Conservation (phyloP, 1,140 invertebrate species). For the Phthorimaea operculella region DNA sequence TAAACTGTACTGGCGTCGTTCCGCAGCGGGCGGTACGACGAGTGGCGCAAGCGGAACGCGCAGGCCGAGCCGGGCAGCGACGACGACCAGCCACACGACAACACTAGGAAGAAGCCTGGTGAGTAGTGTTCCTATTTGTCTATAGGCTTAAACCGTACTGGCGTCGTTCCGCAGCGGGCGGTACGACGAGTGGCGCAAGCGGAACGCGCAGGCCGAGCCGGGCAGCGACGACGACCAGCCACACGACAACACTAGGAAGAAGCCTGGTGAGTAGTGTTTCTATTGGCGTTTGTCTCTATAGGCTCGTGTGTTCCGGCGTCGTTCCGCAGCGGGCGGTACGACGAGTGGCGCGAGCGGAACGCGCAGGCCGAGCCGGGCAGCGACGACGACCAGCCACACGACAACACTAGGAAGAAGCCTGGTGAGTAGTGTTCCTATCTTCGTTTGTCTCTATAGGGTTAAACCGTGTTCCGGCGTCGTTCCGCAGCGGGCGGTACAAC, state of each 20-base stretch:
- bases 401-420: slow-evolving; percentile 22
- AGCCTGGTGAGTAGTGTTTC: slow-evolving; percentile 24
- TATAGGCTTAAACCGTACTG: too few species aligned
- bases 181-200: slow-evolving; percentile 90
- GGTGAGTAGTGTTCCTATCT: too few species aligned
- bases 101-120: slow-evolving; percentile 26
- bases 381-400: slow-evolving; percentile 54
- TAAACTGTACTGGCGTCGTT: slow-evolving; percentile 87
- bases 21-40: slow-evolving; percentile 88
- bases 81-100: slow-evolving; percentile 40
- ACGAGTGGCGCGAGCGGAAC: slow-evolving; percentile 86
- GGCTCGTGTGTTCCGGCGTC: too few species aligned
- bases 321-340: slow-evolving; percentile 92
- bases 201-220: slow-evolving; percentile 71
- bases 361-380: slow-evolving; percentile 71
- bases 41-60: slow-evolving; percentile 86
- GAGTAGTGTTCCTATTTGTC: too few species aligned
- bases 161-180: slow-evolving; percentile 91
- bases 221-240: slow-evolving; percentile 70
- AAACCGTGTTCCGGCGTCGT: slow-evolving; percentile 95
- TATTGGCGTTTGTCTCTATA: too few species aligned
- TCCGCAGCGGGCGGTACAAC: slow-evolving; percentile 90
- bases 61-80: slow-evolving; percentile 71
- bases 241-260: slow-evolving; percentile 18
- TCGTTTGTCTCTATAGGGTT: too few species aligned